These are phyloP conservation scores for Leptodactylus fallax DNA, from an alignment of 2,797 vertebrate species.

Conservation along the genomic window DNA sequence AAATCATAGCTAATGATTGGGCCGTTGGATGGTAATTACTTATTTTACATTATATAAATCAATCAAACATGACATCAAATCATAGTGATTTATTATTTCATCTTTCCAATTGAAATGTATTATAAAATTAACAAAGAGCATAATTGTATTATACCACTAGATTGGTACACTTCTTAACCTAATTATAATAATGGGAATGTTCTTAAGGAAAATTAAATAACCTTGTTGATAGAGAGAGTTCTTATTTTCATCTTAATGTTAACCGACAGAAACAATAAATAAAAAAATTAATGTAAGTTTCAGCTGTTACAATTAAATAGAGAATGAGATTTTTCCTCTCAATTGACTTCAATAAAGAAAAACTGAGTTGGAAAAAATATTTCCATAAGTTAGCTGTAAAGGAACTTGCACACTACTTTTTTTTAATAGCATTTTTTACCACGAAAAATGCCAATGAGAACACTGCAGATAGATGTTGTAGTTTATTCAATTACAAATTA, in stretches of 20 bases:
- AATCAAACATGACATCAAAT: slow-evolving; percentile 47
- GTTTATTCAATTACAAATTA: too few species aligned
- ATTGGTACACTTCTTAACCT: slow-evolving; percentile 17
- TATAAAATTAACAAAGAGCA: slow-evolving; percentile 22
- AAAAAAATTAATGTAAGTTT: neutral
- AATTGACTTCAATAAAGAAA: too few species aligned
- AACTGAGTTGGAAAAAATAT: too few species aligned
- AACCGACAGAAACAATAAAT: neutral
- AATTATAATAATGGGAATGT: slow-evolving; percentile 34
- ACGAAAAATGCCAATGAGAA: too few species aligned
- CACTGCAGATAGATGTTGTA: too few species aligned
- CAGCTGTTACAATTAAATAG: neutral
- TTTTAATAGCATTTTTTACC: too few species aligned
- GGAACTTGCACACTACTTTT: too few species aligned
- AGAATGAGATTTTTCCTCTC: neutral
- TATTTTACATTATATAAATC: slow-evolving; percentile 49
- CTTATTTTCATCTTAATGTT: slow-evolving; percentile 5
- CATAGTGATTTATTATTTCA: slow-evolving; percentile 42
- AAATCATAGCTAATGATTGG: slow-evolving; percentile 41
- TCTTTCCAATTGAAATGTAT: slow-evolving; percentile 35
- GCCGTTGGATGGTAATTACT: slow-evolving; percentile 44
- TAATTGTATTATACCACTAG: slow-evolving; percentile 42
- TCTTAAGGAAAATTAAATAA: slow-evolving; percentile 39
- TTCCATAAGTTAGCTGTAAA: too few species aligned
- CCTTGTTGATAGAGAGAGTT: slow-evolving; percentile 11